Conservation (phyloP, 1,140 invertebrate genomes). For the Drosophila neocordata region DNA sequence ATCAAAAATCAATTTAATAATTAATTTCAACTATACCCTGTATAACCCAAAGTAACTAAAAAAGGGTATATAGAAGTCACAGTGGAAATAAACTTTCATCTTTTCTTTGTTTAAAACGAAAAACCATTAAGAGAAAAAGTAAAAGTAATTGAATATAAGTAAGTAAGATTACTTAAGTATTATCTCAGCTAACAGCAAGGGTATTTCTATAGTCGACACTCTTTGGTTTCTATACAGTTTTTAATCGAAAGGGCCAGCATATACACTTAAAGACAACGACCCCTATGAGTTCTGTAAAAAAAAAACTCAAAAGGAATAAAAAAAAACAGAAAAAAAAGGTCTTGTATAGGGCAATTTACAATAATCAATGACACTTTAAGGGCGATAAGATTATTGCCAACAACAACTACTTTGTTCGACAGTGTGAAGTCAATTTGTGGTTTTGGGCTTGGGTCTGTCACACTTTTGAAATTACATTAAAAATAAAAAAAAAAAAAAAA, state of each 20-base stretch:
- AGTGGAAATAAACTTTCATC: too few relatives aligned
- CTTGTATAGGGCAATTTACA: conserved; percentile 43
- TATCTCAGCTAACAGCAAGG: too few relatives aligned
- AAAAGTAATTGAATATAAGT: too few relatives aligned
- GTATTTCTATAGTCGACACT: too few relatives aligned
- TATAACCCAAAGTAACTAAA: too few relatives aligned
- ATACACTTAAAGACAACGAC: not conserved
- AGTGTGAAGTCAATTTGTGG: conserved; percentile 18
- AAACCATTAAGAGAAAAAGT: too few relatives aligned
- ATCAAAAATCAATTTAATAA: conserved; percentile 6
- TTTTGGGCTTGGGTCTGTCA: conserved; percentile 42
- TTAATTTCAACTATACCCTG: not conserved
- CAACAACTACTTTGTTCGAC: not conserved
- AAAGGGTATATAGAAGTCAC: too few relatives aligned
- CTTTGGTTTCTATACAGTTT: not conserved
- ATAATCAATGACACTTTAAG: conserved; percentile 58
- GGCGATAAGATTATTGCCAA: conserved; percentile 48
- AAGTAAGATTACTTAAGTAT: too few relatives aligned
- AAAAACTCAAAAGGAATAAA: conserved; percentile 3
- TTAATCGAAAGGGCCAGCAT: not conserved
- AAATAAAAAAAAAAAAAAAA: conserved; percentile 1
- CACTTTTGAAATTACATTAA: conserved; percentile 41
- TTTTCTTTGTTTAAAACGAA: too few relatives aligned
- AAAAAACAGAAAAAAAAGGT: conserved; percentile 32
- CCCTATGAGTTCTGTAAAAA: conserved; percentile 17